Conservation (phyloP, 2,797 vertebrate species). For the Bufotes viridis region DNA sequence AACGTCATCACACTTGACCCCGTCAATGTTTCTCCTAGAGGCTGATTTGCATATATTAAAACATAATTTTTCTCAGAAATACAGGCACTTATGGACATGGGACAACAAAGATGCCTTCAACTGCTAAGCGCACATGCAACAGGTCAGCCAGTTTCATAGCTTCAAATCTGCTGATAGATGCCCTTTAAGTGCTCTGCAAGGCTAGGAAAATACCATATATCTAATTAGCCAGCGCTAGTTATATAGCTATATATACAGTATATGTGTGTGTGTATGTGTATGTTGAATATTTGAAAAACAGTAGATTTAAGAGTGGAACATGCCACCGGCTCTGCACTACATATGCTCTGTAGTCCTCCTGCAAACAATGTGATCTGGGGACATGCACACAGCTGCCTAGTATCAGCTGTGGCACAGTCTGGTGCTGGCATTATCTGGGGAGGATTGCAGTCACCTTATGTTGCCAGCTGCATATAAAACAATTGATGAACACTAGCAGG, state of each 20-base stretch:
- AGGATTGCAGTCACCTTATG: background rate
- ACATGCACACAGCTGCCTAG: slow-evolving; percentile 10
- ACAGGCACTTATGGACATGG: too few relatives aligned
- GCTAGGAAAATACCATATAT: too few relatives aligned
- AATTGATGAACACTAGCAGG: background rate
- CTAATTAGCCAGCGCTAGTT: too few relatives aligned
- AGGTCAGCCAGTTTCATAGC: too few relatives aligned
- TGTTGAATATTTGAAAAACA: background rate
- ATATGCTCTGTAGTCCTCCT: background rate
- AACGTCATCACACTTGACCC: too few relatives aligned
- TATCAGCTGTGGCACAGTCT: slow-evolving; percentile 7
- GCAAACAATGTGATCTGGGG: background rate
- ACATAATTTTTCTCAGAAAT: too few relatives aligned
- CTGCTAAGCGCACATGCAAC: too few relatives aligned
- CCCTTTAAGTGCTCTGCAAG: too few relatives aligned
- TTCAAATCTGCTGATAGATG: too few relatives aligned
- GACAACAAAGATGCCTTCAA: too few relatives aligned
- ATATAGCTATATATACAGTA: background rate
- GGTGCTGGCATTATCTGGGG: slow-evolving; percentile 6
- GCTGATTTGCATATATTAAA: too few relatives aligned
- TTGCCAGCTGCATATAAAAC: slow-evolving; percentile 6
- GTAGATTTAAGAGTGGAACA: background rate
- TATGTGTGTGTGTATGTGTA: background rate
- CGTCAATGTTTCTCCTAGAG: too few relatives aligned
- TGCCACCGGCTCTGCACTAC: background rate